A percentile compares a stretch with the other conserved stretches of the same genome.
Evolutionary conservation across 2,113 vertebrate genomes (phyloP).

Genomic region (Smithornis capensis): DNA sequence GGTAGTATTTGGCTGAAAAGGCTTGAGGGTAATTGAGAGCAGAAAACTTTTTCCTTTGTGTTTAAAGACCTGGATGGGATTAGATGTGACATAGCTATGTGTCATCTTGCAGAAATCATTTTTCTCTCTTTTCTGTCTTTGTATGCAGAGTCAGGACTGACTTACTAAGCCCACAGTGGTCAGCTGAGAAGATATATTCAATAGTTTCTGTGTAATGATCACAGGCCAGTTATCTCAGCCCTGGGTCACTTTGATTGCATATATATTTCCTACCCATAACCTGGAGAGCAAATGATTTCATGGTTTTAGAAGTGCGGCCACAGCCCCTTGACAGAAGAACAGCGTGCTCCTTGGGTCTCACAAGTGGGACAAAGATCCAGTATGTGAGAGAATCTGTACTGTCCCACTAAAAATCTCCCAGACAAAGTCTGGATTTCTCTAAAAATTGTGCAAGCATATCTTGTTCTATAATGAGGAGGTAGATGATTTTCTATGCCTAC

Average conservation of each 20-base stretch:
- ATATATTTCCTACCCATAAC: not conserved
- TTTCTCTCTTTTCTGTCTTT: not conserved
- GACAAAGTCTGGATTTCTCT: not conserved
- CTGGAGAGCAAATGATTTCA: not conserved
- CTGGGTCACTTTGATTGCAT: not conserved
- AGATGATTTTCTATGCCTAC: not conserved
- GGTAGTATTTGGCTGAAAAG: not conserved
- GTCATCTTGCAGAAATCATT: not conserved
- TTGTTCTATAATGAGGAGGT: not conserved
- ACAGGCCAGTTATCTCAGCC: not conserved
- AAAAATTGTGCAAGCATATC: not conserved
- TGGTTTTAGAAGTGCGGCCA: not conserved
- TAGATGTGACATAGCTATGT: not conserved
- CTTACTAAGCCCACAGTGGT: not conserved
- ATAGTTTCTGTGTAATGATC: not conserved
- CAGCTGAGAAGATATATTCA: not conserved
- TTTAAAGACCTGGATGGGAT: not conserved
- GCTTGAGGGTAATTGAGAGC: not conserved
- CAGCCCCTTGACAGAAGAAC: accelerated
- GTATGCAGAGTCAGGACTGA: not conserved
- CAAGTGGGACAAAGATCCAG: not conserved
- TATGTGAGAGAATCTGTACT: not conserved
- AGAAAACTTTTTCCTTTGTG: not conserved
- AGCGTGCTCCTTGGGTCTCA: accelerated
- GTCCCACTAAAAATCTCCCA: not conserved